These are phyloP conservation scores for Petrosia ficiformis DNA, from an alignment of 37 sponge, comb jelly and placozoan genomes.

Conservation along the genomic window DNA sequence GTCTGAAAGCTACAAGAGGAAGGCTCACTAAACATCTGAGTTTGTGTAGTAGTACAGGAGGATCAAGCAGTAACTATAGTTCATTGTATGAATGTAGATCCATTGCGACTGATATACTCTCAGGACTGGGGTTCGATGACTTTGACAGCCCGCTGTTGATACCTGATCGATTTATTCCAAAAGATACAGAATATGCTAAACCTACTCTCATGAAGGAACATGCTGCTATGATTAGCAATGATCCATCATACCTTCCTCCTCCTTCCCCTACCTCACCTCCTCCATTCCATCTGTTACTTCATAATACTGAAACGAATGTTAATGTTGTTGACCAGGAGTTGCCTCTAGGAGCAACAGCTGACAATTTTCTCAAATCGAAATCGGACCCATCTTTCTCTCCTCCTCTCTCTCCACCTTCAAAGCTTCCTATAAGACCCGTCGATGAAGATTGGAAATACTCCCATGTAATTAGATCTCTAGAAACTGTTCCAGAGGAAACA, in stretches of 20 bases:
- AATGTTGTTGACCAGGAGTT: slow-evolving; percentile 7
- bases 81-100: slow-evolving; percentile 24
- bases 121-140: slow-evolving; percentile 65
- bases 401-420: slow-evolving; percentile 12
- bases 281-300: background rate
- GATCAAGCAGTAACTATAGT: slow-evolving; percentile 25
- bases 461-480: slow-evolving; percentile 15
- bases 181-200: background rate
- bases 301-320: background rate
- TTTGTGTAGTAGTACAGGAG: slow-evolving; percentile 30
- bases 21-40: slow-evolving; percentile 28
- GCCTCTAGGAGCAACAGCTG: slow-evolving; percentile 66
- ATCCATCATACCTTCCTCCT: background rate
- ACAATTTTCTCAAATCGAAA: slow-evolving; percentile 25
- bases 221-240: background rate
- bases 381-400: slow-evolving; percentile 4
- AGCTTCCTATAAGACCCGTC: background rate
- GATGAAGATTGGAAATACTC: background rate
- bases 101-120: slow-evolving; percentile 40
- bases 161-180: slow-evolving; percentile 51
- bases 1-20: background rate
- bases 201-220: slow-evolving; percentile 7
- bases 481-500: slow-evolving; percentile 79
- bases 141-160: slow-evolving; percentile 68
- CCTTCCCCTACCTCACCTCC: background rate